Evolutionary conservation across 2,797 vertebrate genomes (phyloP).

Genomic region (Poeciliopsis presidionis): DNA sequence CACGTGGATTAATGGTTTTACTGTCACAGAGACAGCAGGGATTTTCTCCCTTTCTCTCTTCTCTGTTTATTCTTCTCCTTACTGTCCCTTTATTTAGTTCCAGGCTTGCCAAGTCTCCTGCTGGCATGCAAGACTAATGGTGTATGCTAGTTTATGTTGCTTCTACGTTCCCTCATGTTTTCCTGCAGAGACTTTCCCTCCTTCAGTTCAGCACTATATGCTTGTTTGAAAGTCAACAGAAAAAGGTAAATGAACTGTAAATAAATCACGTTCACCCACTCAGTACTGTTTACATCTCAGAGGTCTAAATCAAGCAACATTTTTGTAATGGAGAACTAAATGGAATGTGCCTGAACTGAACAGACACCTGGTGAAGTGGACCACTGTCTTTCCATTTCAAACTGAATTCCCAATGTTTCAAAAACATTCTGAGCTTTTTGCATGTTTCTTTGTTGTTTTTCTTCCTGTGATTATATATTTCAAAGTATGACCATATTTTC

Average conservation of each 20-base stretch:
- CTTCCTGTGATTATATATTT: background rate
- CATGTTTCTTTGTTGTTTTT: background rate
- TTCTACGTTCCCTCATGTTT: background rate
- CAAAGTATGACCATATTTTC: background rate
- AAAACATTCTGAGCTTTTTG: background rate
- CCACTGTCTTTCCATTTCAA: background rate
- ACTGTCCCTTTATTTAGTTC: slow-evolving; percentile 29
- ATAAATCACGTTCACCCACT: background rate
- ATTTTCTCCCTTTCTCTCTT: slow-evolving; percentile 39
- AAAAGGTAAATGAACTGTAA: background rate
- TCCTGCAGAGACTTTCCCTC: background rate
- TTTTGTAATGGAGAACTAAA: background rate
- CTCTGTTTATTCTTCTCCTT: slow-evolving; percentile 5
- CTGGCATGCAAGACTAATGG: background rate
- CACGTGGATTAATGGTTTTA: slow-evolving; percentile 65
- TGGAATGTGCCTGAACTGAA: background rate
- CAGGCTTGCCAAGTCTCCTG: slow-evolving; percentile 4
- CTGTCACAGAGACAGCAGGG: slow-evolving; percentile 54
- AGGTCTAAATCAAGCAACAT: background rate
- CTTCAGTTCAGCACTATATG: background rate
- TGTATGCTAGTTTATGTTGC: background rate
- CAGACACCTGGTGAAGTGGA: background rate
- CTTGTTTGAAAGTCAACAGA: background rate
- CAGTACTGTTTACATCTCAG: background rate
- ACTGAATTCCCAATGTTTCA: background rate